These are phyloP conservation scores for Bolborhynchus lineola DNA, from an alignment of 2,113 vertebrate species.

Conservation along the genomic window DNA sequence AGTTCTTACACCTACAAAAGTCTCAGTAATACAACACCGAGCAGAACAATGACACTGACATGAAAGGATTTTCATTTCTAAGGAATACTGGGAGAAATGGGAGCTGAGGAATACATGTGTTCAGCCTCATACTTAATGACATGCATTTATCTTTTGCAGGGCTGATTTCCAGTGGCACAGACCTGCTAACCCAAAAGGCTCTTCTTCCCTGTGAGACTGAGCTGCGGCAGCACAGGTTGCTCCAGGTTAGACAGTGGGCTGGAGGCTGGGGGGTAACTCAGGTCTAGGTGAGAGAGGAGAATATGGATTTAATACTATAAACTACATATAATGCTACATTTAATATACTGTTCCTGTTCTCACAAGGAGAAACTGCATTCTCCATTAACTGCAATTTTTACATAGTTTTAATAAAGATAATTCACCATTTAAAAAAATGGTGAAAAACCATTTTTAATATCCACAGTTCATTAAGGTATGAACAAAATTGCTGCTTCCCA, in stretches of 20 bases:
- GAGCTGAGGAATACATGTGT: background rate
- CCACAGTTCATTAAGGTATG: background rate
- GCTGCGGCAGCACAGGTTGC: background rate
- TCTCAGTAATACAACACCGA: background rate
- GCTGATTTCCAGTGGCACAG: background rate
- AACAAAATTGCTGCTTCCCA: background rate
- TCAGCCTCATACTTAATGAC: background rate
- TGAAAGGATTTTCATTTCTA: slow-evolving; percentile 12
- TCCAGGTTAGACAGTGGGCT: background rate
- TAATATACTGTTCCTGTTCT: background rate
- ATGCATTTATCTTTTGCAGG: background rate
- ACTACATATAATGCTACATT: background rate
- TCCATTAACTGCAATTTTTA: background rate
- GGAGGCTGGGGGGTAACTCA: background rate
- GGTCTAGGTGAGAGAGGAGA: background rate
- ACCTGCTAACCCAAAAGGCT: background rate
- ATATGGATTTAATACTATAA: background rate
- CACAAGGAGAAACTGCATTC: background rate
- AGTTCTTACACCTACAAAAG: background rate
- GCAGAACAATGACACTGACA: background rate
- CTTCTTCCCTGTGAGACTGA: background rate
- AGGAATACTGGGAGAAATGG: background rate
- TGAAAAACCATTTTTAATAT: background rate
- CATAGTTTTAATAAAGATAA: background rate
- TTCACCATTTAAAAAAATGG: background rate